Base-by-base conservation (phyloP, 2,888 invertebrate species). In the Heterodera filipjevi region DNA sequence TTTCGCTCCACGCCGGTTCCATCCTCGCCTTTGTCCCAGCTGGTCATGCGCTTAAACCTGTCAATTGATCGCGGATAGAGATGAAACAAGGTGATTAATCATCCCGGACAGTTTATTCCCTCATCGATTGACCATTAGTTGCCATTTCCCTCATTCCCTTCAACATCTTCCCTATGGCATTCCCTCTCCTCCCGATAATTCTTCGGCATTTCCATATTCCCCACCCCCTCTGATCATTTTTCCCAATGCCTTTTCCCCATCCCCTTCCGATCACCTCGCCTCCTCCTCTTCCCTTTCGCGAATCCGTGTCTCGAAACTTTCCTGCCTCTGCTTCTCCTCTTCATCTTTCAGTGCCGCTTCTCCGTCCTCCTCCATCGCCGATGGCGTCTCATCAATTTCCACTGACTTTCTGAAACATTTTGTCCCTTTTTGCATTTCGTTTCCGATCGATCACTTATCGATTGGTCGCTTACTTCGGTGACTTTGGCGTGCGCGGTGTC, bases 401-500 rank as follows among this genome's bases (percentile, higher is more conserved):
- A 68, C 30, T 53, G 71, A 30, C 1, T 33, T 71, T 35, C 68
- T 77, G 49, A 32, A 79, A 77, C 27, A 14, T 10, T 49, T 16
- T 16, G 12, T 49, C 19, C 16, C 46, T 49, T 49, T 49, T 49
- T 49, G 32, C 74, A n/a, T 46, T 68, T 22, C 14, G 19, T 14
- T 19, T 59, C 12, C 22, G n/a, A n/a, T 22, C 33, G 27, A 0
- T 66, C 66, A 30, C 30, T 53, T 16, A 33, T 66, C 33, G 30
- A 27, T 8, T 30, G 44, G 12, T 53, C 27, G 1, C 5, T 19
- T 22, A 59, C 59, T 27, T 59, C 8, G 59, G 59, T 22, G 59
- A 84, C 80, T 85, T 86, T 8, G 86, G 87, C 19, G 86, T 86
- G 79, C 82, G 84, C 19, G 86, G 84, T 19, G 82, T 71, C 44